phyloP scores from a whole-genome alignment of 2,113 vertebrate genomes.

The Corvus cornix region DNA sequence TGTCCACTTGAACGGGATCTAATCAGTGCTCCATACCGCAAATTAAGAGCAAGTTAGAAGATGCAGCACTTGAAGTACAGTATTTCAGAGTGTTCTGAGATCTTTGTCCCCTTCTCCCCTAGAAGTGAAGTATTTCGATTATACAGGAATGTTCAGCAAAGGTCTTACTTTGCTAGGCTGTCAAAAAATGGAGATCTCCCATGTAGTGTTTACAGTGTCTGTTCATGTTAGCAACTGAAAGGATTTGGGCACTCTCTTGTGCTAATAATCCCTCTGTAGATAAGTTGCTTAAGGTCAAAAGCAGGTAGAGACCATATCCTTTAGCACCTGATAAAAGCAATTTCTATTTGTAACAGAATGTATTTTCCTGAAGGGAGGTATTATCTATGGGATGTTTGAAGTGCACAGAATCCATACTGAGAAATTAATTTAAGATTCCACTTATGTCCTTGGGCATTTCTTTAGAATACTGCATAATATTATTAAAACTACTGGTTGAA shows the following conservation, averaged over 20 bases:
- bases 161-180: background rate
- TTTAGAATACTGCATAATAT: background rate
- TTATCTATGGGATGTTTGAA: background rate
- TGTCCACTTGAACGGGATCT: rapidly evolving
- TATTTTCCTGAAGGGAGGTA: background rate
- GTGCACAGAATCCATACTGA: background rate
- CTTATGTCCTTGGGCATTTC: background rate
- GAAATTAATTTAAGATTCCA: background rate
- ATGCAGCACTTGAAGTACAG: background rate
- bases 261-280: background rate
- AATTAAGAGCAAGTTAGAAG: background rate
- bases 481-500: background rate
- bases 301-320: background rate
- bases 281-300: background rate
- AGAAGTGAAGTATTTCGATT: background rate
- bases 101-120: background rate
- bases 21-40: background rate
- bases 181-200: background rate
- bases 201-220: background rate
- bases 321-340: background rate
- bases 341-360: background rate
- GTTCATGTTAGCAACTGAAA: background rate
- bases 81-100: background rate
- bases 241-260: background rate
- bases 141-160: background rate